Conservation (phyloP, 2,888 invertebrate genomes). For the Nudaria mundana region DNA sequence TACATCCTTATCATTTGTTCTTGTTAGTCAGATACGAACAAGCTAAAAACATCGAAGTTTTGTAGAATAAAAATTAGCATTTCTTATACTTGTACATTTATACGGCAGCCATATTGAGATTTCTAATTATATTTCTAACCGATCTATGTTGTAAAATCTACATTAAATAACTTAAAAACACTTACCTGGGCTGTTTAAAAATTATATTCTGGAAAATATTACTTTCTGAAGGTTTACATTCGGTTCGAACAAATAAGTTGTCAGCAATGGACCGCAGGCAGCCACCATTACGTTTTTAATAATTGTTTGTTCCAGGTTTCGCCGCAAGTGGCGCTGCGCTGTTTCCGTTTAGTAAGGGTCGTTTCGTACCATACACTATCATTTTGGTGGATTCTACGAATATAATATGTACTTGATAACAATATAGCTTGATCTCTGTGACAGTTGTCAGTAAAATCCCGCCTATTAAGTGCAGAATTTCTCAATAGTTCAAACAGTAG, state of each 20-base stretch:
- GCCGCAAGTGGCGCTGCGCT: conserved; percentile 19
- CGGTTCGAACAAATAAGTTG: conserved; percentile 60
- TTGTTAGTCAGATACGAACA: conserved; percentile 37
- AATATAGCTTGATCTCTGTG: too few relatives aligned
- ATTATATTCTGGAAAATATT: conserved; percentile 35
- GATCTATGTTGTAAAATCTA: conserved; percentile 11
- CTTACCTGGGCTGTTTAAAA: conserved; percentile 44
- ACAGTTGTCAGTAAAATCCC: too few relatives aligned
- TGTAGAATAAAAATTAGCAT: conserved; percentile 14
- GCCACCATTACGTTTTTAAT: conserved; percentile 70
- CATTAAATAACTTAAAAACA: conserved; percentile 9
- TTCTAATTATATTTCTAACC: conserved; percentile 1
- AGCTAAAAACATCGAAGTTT: conserved; percentile 16
- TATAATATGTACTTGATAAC: too few relatives aligned
- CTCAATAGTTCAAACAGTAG: too few relatives aligned
- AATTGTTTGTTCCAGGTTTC: conserved; percentile 14
- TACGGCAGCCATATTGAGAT: conserved; percentile 38
- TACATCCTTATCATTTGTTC: conserved; percentile 41
- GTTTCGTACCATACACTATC: too few relatives aligned
- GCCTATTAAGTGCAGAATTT: too few relatives aligned
- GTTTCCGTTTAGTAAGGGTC: conserved; percentile 23
- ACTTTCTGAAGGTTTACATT: conserved; percentile 63
- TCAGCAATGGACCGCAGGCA: conserved; percentile 74
- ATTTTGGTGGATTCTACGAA: too few relatives aligned
- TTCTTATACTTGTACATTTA: conserved; percentile 7